Conservation (phyloP, 2,113 vertebrate genomes). For the Eonycteris spelaea region DNA sequence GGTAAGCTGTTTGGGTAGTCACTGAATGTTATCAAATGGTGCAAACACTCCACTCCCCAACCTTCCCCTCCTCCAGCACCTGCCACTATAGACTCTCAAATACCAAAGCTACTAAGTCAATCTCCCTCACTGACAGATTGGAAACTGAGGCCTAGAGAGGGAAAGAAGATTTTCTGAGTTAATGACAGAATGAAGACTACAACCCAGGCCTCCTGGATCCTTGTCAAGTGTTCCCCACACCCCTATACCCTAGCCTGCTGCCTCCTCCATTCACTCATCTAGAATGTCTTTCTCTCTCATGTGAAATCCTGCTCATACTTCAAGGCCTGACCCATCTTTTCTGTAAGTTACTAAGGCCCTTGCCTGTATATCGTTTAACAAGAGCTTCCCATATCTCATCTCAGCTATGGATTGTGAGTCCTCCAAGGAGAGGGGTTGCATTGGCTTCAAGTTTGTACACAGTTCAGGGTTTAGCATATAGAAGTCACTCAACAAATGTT, state of each 20-base stretch:
- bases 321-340: not conserved
- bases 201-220: not conserved
- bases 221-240: not conserved
- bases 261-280: not conserved
- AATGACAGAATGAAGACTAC: not conserved
- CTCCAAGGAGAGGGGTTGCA: not conserved
- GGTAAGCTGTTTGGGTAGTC: not conserved
- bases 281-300: not conserved
- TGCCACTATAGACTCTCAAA: not conserved
- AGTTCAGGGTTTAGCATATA: not conserved
- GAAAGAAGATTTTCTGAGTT: not conserved
- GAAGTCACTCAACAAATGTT: not conserved
- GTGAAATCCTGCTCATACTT: not conserved
- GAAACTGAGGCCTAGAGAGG: not conserved
- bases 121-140: not conserved
- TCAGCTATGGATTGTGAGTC: not conserved
- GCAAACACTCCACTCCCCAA: not conserved
- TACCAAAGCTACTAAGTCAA: not conserved
- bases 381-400: not conserved
- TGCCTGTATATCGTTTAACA: not conserved
- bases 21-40: not conserved
- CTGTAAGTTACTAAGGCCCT: fast-evolving
- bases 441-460: not conserved
- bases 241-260: no score
- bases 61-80: not conserved